phyloP scores from a whole-genome alignment of 2,797 vertebrate genomes.

The Bradypodion ventrale region DNA sequence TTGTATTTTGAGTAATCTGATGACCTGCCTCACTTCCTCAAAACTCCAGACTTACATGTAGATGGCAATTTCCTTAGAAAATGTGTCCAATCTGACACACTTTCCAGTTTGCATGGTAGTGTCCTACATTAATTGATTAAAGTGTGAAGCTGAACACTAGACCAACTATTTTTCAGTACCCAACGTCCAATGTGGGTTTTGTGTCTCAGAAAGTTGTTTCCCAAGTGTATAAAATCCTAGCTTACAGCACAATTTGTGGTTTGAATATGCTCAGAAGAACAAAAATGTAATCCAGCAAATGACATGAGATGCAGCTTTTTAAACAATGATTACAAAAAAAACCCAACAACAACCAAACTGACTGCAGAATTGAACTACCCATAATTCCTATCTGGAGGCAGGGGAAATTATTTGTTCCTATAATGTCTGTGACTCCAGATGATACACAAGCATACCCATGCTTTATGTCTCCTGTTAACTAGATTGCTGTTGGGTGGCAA shows the following conservation, averaged over 20 bases:
- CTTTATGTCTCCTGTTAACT: neutral
- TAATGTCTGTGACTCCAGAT: constrained; percentile 12
- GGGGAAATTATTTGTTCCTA: neutral
- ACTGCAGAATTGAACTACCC: neutral
- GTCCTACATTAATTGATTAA: neutral
- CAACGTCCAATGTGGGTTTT: neutral
- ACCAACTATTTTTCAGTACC: neutral
- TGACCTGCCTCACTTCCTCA: neutral
- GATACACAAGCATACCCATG: neutral
- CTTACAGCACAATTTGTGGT: neutral
- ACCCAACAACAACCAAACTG: too few relatives aligned
- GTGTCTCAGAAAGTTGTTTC: neutral
- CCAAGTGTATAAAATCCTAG: neutral
- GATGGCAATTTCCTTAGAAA: neutral
- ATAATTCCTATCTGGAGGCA: neutral
- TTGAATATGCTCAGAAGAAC: neutral
- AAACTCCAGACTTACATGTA: neutral
- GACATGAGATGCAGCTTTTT: neutral
- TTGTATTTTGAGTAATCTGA: neutral
- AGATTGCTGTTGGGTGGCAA: neutral
- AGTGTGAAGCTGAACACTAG: neutral
- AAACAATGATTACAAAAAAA: neutral
- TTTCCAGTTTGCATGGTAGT: too few relatives aligned
- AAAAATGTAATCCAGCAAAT: neutral
- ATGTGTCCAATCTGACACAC: neutral